Evolutionary conservation across 2,797 vertebrate genomes (phyloP), one percentile per base, ranked within the genome.

Genomic region (Mormyrus hasselquistii): DNA sequence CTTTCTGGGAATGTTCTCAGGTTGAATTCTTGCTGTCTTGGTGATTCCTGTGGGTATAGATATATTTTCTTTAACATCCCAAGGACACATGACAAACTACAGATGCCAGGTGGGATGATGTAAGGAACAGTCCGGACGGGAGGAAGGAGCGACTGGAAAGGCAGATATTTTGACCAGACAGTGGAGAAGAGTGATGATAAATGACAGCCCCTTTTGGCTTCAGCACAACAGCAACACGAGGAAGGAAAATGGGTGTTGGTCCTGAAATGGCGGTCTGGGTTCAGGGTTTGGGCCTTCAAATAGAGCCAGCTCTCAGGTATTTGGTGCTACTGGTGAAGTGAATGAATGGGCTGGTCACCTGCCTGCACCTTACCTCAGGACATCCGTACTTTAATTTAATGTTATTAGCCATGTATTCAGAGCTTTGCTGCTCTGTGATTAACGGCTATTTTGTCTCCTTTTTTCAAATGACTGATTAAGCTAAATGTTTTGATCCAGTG

Each of bases 1-100:
- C 76, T 82, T 82, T 82, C 38, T 82, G 76, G 76, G 19, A 82
- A 22, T 47, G 19, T 82, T 82, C 76, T 82, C 76, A 47, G 76
- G 41, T 47, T 82, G 19, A 82, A 44, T 44, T 47, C 14, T 82
- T 82, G 76, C 76, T 82, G 76, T 47, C 41, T 10, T 47, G 41
- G 8, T 82, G 76, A 82, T 82, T 82, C 16, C 76, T n/a, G 38
- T 22, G 76, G 8, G 76, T 47, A 41, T 82, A n/a, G 41, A 47
- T 82, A 34, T 82, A 47, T 82, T 47, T 47, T 47, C 76, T 1
- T 14, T 47, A 47, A 44, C 76, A 82, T 47, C 41, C 19, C 41
- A 47, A 82, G 76, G 6, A 82, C 16, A 3, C 76, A 9, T 82
- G 76, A 82, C 19, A 47, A n/a, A 47, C 41, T 82, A 47, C 41